Evolutionary conservation across 2,797 vertebrate genomes (phyloP).

Genomic region (Erpetoichthys calabaricus): DNA sequence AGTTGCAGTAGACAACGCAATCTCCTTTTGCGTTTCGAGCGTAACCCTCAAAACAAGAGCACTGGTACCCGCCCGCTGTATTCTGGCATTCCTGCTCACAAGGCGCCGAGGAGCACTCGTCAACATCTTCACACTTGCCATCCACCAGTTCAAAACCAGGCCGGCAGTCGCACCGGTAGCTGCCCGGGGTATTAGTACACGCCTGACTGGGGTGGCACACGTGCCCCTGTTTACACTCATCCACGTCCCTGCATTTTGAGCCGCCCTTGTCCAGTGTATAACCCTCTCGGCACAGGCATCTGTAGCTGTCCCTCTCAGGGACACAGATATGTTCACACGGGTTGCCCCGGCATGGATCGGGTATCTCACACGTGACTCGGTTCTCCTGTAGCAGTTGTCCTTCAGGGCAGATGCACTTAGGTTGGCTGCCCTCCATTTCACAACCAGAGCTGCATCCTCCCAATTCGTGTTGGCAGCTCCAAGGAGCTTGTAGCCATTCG

Average conservation of each 20-base stretch:
- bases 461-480: conserved; percentile 35
- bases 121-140: conserved; percentile 26
- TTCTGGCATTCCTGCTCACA: conserved; percentile 51
- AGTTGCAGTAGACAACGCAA: no score
- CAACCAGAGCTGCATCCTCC: conserved; percentile 39
- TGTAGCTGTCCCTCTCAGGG: fast-evolving
- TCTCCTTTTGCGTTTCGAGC: conserved; percentile 6
- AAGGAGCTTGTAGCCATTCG: conserved; percentile 25
- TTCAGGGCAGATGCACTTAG: conserved; percentile 29
- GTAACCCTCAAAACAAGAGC: conserved; percentile 39
- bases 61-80: conserved; percentile 46
- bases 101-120: conserved; percentile 14
- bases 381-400: conserved; percentile 5
- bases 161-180: conserved; percentile 50
- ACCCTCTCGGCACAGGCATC: conserved; percentile 34
- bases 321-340: conserved; percentile 22
- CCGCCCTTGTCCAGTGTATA: conserved; percentile 25
- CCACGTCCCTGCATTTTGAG: conserved; percentile 31
- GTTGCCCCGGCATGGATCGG: neutral
- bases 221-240: conserved; percentile 30
- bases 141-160: conserved; percentile 22
- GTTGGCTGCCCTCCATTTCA: fast-evolving
- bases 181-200: conserved; percentile 44
- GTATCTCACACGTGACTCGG: conserved; percentile 1
- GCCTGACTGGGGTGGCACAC: conserved; percentile 6